Evolutionary conservation across 2,797 vertebrate genomes (phyloP).

Genomic region (Fistularia commersonii): DNA sequence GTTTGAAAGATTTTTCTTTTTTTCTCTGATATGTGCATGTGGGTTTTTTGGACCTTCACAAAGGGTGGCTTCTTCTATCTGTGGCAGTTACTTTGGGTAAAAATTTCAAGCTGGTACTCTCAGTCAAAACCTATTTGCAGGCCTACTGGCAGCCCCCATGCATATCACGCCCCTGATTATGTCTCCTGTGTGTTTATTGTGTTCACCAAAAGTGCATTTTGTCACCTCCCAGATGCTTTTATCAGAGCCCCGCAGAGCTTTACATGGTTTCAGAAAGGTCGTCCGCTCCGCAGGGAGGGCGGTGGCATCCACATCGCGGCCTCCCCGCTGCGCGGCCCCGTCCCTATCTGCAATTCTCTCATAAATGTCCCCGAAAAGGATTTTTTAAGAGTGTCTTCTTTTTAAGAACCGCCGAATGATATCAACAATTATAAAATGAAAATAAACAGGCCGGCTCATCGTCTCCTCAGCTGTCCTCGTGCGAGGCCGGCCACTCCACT

Average conservation of each 20-base stretch:
- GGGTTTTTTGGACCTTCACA: too few species aligned
- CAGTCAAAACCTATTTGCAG: constrained; percentile 39
- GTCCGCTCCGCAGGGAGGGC: constrained; percentile 68
- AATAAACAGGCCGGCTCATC: constrained; percentile 42
- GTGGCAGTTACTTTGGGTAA: constrained; percentile 11
- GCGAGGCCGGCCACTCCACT: constrained; percentile 50
- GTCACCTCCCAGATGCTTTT: constrained; percentile 62
- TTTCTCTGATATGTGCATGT: too few species aligned
- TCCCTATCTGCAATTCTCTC: constrained; percentile 15
- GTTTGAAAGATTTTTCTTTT: too few species aligned
- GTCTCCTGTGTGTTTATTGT: constrained; percentile 38
- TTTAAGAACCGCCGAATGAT: too few species aligned
- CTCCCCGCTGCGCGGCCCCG: constrained; percentile 44
- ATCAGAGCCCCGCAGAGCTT: constrained; percentile 61
- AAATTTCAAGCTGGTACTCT: constrained; percentile 38
- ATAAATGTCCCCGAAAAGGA: not conserved
- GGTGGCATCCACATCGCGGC: constrained; percentile 37
- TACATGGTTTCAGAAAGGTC: constrained; percentile 63
- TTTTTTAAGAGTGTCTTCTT: too few species aligned
- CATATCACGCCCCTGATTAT: constrained; percentile 26
- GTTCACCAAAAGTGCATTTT: constrained; percentile 51
- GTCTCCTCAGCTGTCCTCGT: constrained; percentile 59
- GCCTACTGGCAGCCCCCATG: constrained; percentile 42
- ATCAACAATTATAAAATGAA: too few species aligned
- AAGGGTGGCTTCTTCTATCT: too few species aligned